Percentiles rank a stretch among this genome's conserved stretches.
These are phyloP conservation scores for Mya arenaria DNA, from an alignment of 1,140 invertebrate genomes.

Conservation along the genomic window DNA sequence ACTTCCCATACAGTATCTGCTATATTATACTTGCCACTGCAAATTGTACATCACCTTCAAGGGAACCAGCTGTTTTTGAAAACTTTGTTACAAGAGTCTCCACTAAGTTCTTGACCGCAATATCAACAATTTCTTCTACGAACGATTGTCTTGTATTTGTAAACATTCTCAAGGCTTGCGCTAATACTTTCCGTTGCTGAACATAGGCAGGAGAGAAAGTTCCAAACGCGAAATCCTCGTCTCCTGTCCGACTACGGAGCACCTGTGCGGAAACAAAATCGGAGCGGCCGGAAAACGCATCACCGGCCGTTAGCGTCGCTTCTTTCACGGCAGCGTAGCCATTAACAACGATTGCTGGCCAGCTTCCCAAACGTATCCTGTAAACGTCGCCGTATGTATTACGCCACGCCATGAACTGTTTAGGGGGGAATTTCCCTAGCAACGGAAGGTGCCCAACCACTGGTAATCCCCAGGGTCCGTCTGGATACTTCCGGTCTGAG, in stretches of 20 bases:
- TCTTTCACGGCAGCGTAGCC: background rate
- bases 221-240: background rate
- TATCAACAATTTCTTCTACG: constrained; percentile 5
- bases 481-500: background rate
- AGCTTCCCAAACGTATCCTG: background rate
- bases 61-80: background rate
- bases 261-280: background rate
- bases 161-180: constrained; percentile 1
- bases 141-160: background rate
- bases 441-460: background rate
- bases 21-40: background rate
- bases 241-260: background rate
- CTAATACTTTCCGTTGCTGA: background rate
- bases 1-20: constrained; percentile 6
- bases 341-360: constrained; percentile 4
- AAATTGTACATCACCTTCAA: background rate
- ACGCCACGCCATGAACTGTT: background rate
- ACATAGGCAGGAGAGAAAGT: background rate
- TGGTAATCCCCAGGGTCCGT: constrained; percentile 1
- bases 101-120: background rate
- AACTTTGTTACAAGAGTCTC: background rate
- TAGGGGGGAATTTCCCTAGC: background rate
- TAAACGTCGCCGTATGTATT: constrained; percentile 1
- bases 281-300: background rate
- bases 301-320: background rate